Evolutionary conservation across 2,797 vertebrate genomes (phyloP).

Genomic region (Thaleichthys pacificus): DNA sequence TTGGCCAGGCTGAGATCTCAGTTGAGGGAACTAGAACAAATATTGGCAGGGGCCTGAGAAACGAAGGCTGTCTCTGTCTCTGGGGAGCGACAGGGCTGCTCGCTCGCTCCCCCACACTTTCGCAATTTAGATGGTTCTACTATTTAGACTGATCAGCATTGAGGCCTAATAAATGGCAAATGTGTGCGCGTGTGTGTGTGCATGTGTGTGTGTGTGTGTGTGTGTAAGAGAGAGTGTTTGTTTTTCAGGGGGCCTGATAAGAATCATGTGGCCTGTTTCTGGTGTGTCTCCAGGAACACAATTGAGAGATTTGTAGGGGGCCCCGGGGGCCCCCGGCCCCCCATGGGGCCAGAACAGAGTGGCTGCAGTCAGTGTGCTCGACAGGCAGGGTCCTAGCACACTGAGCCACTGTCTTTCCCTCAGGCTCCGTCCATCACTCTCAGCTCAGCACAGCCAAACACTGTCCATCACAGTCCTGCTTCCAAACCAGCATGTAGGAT

Average conservation of each 20-base stretch:
- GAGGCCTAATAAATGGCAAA: conserved; percentile 14
- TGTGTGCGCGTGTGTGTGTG: conserved; percentile 53
- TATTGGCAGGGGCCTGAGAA: conserved; percentile 48
- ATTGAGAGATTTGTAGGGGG: conserved; percentile 67
- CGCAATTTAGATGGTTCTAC: conserved; percentile 18
- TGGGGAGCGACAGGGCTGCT: neutral
- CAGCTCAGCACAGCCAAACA: conserved; percentile 36
- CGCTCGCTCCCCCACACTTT: conserved; percentile 1
- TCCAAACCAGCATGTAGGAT: conserved; percentile 38
- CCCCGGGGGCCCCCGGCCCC: conserved; percentile 45
- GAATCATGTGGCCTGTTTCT: conserved; percentile 59
- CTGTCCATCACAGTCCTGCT: conserved; percentile 6
- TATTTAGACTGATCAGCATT: conserved; percentile 47
- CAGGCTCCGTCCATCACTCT: conserved; percentile 54
- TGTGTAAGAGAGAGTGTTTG: conserved; percentile 28
- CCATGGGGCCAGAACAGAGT: conserved; percentile 44
- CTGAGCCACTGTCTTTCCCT: conserved; percentile 59
- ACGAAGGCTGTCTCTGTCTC: conserved; percentile 18
- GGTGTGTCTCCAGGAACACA: conserved; percentile 53
- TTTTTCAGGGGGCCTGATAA: conserved; percentile 60
- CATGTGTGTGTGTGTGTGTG: conserved; percentile 24
- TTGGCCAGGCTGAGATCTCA: conserved; percentile 43
- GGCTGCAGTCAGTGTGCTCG: conserved; percentile 39
- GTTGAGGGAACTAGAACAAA: conserved; percentile 57
- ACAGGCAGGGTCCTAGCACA: conserved; percentile 41